Percentiles rank a stretch among this genome's conserved stretches.
Conservation (phyloP, 2,888 invertebrate species). For the Acanthoscelides obtectus region DNA sequence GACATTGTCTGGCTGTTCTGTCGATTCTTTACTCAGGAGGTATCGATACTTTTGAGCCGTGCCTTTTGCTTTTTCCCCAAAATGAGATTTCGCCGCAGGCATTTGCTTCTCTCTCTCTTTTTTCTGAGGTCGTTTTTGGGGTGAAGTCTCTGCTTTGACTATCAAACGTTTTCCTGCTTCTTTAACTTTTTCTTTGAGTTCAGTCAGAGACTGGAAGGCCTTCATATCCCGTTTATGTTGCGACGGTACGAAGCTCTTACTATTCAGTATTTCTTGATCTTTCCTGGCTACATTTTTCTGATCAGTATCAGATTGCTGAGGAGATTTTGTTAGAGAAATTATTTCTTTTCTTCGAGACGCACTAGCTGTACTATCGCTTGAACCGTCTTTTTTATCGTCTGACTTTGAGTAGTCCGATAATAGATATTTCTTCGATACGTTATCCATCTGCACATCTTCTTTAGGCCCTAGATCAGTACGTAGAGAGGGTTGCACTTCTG, state of each 20-base stretch:
- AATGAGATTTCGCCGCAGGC: neutral
- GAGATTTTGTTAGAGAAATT: neutral
- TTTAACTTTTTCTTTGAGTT: neutral
- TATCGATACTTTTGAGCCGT: neutral
- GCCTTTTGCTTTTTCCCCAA: neutral
- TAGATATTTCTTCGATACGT: neutral
- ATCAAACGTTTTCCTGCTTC: neutral
- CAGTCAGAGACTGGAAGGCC: neutral
- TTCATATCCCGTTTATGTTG: neutral
- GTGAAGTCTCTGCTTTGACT: neutral
- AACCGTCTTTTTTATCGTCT: neutral
- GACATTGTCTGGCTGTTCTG: neutral
- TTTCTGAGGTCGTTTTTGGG: neutral
- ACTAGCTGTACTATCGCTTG: neutral
- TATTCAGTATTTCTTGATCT: neutral
- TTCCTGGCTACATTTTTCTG: neutral
- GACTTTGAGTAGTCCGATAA: neutral
- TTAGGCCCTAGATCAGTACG: neutral
- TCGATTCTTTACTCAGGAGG: neutral
- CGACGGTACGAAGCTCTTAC: neutral
- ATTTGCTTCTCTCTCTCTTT: neutral
- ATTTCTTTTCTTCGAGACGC: neutral
- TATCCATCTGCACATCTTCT: neutral
- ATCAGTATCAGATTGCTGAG: neutral
- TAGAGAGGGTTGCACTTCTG: neutral